A percentile compares a stretch with the other conserved stretches of the same genome.
Evolutionary conservation across 1,140 invertebrate species (phyloP).

Genomic region (Eriocheir sinensis): DNA sequence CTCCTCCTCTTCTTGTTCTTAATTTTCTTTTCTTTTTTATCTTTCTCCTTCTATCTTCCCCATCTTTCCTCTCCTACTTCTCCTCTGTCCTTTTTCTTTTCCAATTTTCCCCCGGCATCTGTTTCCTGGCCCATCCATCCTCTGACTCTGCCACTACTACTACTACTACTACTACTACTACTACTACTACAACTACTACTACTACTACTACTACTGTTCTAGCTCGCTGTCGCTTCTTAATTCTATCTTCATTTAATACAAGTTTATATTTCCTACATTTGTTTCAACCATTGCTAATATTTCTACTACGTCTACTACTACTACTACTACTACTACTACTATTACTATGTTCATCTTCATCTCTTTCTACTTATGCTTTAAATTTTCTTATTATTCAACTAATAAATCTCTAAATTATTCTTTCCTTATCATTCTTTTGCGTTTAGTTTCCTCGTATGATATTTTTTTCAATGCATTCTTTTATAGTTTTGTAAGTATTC

Average conservation of each 20-base stretch:
- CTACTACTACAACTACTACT: too few species aligned
- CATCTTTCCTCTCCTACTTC: not conserved
- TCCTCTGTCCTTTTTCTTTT: not conserved
- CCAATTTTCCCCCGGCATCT: not conserved
- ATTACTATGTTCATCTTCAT: not conserved
- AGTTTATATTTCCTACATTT: constrained; percentile 14
- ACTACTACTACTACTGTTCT: too few species aligned
- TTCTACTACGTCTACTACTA: not conserved
- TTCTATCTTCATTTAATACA: not conserved
- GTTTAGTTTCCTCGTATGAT: too few species aligned
- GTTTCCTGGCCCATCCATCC: not conserved
- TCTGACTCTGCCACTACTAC: not conserved
- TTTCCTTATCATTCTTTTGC: too few species aligned
- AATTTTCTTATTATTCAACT: too few species aligned
- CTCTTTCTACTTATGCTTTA: too few species aligned
- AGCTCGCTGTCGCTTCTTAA: not conserved
- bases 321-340: too few species aligned
- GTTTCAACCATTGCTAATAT: not conserved
- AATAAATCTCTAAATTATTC: too few species aligned
- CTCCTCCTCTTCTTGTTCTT: not conserved
- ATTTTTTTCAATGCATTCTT: too few species aligned
- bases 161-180: too few species aligned
- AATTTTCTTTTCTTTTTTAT: not conserved
- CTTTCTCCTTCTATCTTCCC: not conserved
- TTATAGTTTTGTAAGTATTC: not conserved